Evolutionary conservation across 2,797 vertebrate species (phyloP), one percentile per base, ranked within the genome.

Genomic region (Lindbergichthys nudifrons): DNA sequence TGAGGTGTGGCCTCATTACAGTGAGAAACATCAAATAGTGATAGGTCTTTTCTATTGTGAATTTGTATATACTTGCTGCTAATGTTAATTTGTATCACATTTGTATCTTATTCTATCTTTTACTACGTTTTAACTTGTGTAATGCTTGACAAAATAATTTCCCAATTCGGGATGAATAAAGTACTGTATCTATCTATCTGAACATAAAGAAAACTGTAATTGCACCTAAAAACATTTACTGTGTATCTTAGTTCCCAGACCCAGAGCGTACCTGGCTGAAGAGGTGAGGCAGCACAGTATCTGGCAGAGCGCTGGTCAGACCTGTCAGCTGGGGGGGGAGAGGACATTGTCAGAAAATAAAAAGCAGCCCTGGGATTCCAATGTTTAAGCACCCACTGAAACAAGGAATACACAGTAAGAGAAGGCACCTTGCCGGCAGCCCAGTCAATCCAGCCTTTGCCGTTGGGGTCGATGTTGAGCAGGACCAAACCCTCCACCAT

Each of bases 371-470:
- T 57, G 15, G 10, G 16, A 36, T 6, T 0, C 9, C 19, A 36
- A 18, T 8, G 15, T 6, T 1, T 14, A 15, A 10, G 21, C 12
- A 23, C 7, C 42, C 3, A 7, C 12, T 15, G 10, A 15, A 6
- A 32, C 36, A 2, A 21, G 1, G 2, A 8, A 1, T 12, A 4
- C 2, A 8, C 3, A 18, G 52, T 43, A 7, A 0, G 0, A 45
- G 5, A 19, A 13, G 3, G 48, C 30, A 98, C 97, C 96, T 99
- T 99, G 59, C 95, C 92, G 70, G 98, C 97, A 3, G 98, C 98
- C 98, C 98, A 99, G 89, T 99, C 98, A 2, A 99, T 98, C 98
- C 98, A 99, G 82, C 98, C 98, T 82, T 99, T 99, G 83, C 97
- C 96, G 0, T 98, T 98, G 75, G 97, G 97, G 88, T 99, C 97